Percentiles rank a stretch among this genome's conserved stretches.
phyloP scores from a whole-genome alignment of 1,140 invertebrate genomes.

The Marisa cornuarietis region DNA sequence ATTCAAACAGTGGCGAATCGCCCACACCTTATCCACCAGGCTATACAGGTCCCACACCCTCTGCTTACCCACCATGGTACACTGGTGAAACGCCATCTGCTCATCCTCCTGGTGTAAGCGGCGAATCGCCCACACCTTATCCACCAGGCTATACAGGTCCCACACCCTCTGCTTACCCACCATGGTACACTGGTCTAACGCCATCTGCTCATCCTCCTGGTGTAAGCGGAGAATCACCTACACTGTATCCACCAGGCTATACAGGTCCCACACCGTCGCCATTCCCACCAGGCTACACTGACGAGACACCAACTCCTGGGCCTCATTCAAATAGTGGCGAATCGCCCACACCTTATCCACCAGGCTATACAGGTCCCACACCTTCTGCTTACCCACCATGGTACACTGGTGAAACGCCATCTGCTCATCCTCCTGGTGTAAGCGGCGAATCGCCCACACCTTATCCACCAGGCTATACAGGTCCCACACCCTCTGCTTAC shows the following conservation, averaged over 20 bases:
- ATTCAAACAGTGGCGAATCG: neutral
- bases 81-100: conserved; percentile 3
- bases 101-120: neutral
- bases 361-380: neutral
- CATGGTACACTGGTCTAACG: conserved; percentile 10
- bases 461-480: no score
- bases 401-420: conserved; percentile 6
- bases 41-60: no score
- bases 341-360: conserved; percentile 6
- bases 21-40: conserved; percentile 11
- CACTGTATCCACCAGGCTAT: neutral
- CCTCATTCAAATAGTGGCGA: neutral
- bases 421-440: neutral
- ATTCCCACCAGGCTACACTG: conserved; percentile 4
- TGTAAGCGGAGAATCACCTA: conserved; percentile 3
- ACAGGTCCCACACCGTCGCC: no score
- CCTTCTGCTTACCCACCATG: conserved; percentile 5
- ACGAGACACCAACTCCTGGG: conserved; percentile 1
- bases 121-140: conserved; percentile 6
- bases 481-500: neutral
- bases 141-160: neutral
- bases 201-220: conserved; percentile 8
- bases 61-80: conserved; percentile 10
- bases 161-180: conserved; percentile 25
- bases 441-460: neutral